phyloP scores from a whole-genome alignment of 1,140 invertebrate genomes.

The Heliconius eleuchia region DNA sequence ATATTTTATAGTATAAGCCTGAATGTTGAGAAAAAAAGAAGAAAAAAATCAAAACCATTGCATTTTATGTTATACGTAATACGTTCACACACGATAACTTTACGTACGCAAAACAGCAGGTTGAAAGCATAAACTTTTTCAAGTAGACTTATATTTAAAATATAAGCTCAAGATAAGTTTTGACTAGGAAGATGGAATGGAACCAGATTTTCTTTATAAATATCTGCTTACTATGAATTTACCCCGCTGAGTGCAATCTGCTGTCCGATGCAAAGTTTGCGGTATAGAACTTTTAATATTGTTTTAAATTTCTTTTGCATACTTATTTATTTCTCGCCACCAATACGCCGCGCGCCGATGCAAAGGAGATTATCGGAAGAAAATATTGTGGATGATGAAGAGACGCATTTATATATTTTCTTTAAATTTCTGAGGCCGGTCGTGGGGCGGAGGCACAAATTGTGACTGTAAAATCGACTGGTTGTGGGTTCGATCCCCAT shows the following conservation, averaged over 20 bases:
- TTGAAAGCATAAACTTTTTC: not conserved
- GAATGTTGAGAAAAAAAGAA: too few relatives aligned
- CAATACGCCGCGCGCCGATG: not conserved
- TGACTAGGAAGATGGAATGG: not conserved
- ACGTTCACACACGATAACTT: too few relatives aligned
- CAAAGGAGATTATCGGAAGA: not conserved
- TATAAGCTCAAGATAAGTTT: not conserved
- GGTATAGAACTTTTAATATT: constrained; percentile 15
- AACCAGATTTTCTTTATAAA: not conserved
- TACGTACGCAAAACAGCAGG: too few relatives aligned
- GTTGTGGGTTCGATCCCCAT: too few relatives aligned
- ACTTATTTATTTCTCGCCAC: not conserved
- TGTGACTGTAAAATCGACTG: too few relatives aligned
- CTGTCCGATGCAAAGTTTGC: constrained; percentile 14
- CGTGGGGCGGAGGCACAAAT: too few relatives aligned
- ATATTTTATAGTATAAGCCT: too few relatives aligned
- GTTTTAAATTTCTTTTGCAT: constrained; percentile 13
- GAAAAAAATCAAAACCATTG: too few relatives aligned
- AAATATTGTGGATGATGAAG: not conserved
- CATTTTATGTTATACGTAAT: too few relatives aligned
- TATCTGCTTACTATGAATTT: constrained; percentile 12
- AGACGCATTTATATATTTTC: not conserved
- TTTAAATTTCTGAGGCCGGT: not conserved
- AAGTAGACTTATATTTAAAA: not conserved
- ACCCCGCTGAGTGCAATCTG: constrained; percentile 12